phyloP scores from a whole-genome alignment of 2,888 invertebrate species.

The Hybos culiciformis region DNA sequence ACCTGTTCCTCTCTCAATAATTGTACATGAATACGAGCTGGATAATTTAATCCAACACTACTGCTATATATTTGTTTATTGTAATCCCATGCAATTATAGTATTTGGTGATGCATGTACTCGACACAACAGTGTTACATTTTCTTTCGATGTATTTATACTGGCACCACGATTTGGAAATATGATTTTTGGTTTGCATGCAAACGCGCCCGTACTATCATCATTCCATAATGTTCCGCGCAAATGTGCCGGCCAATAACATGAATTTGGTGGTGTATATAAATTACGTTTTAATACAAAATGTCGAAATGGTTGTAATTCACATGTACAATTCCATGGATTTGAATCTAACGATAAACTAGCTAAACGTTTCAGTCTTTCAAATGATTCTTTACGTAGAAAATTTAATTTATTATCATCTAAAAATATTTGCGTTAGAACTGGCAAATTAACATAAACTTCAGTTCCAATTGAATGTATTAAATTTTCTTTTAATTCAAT shows the following conservation, averaged over 20 bases:
- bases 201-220: constrained; percentile 51
- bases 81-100: constrained; percentile 57
- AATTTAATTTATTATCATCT: constrained; percentile 58
- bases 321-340: constrained; percentile 84
- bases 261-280: constrained; percentile 61
- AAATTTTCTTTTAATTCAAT: constrained; percentile 63
- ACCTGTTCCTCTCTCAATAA: constrained; percentile 21
- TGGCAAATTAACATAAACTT: constrained; percentile 56
- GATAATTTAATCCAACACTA: constrained; percentile 11
- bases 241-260: constrained; percentile 57
- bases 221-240: constrained; percentile 59
- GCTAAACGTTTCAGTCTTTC: constrained; percentile 50
- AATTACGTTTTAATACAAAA: constrained; percentile 57
- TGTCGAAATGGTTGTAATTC: constrained; percentile 62
- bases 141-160: constrained; percentile 47
- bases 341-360: constrained; percentile 61
- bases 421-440: constrained; percentile 54
- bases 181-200: constrained; percentile 69
- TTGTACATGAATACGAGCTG: constrained; percentile 25
- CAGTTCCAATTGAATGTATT: constrained; percentile 50
- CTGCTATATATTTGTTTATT: constrained; percentile 38
- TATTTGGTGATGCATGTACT: constrained; percentile 60
- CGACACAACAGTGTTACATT: constrained; percentile 62
- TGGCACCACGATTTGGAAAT: constrained; percentile 44
- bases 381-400: constrained; percentile 50